Evolutionary conservation across 2,888 invertebrate species (phyloP).

Genomic region (Ochlodes sylvanus): DNA sequence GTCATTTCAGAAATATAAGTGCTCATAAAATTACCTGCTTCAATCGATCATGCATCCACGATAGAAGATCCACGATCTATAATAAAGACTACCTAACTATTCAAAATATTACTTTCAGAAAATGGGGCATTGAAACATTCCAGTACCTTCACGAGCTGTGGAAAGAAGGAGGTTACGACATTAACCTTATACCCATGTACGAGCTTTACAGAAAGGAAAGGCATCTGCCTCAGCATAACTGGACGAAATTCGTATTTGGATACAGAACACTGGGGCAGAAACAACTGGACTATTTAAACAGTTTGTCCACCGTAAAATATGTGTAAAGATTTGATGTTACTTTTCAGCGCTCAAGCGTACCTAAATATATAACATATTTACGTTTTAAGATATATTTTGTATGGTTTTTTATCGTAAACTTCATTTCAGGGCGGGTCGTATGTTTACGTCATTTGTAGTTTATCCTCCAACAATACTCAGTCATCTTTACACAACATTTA

Average conservation of each 20-base stretch:
- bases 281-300: conserved; percentile 58
- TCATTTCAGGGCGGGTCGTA: conserved; percentile 83
- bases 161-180: conserved; percentile 78
- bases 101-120: conserved; percentile 67
- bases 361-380: too few relatives aligned
- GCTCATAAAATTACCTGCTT: too few relatives aligned
- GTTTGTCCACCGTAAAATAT: conserved; percentile 55
- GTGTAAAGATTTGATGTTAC: conserved; percentile 52
- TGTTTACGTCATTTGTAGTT: conserved; percentile 88
- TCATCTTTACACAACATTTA: conserved; percentile 87
- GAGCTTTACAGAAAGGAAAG: conserved; percentile 50
- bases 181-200: conserved; percentile 64
- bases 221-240: conserved; percentile 48
- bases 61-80: too few relatives aligned
- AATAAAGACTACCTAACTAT: too few relatives aligned
- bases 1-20: too few relatives aligned
- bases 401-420: too few relatives aligned
- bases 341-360: too few relatives aligned
- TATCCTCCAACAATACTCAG: conserved; percentile 88
- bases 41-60: too few relatives aligned
- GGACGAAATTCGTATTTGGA: conserved; percentile 62
- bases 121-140: conserved; percentile 88
- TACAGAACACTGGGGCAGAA: conserved; percentile 54
- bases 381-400: too few relatives aligned
- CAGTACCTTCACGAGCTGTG: conserved; percentile 84